Percentiles rank a stretch among this genome's conserved stretches.
These are phyloP conservation scores for Petrosia ficiformis DNA, from an alignment of 37 sponge, comb jelly and placozoan genomes.

Conservation along the genomic window DNA sequence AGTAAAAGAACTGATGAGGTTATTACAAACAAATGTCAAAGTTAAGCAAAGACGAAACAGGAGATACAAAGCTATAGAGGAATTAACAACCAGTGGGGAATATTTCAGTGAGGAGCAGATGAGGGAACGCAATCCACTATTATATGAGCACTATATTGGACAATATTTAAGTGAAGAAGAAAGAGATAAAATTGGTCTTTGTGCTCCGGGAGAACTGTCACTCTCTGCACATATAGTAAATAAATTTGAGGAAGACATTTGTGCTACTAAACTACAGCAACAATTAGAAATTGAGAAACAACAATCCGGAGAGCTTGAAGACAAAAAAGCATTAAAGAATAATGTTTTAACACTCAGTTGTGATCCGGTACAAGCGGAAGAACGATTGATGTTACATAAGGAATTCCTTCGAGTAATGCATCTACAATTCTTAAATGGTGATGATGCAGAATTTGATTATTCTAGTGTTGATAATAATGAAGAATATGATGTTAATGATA, in stretches of 20 bases:
- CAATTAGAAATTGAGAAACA: slow-evolving; percentile 47
- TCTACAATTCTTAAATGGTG: slow-evolving; percentile 64
- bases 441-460: slow-evolving; percentile 83
- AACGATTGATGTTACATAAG: slow-evolving; percentile 34
- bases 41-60: slow-evolving; percentile 45
- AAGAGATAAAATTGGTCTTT: slow-evolving; percentile 1
- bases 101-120: slow-evolving; percentile 80
- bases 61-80: slow-evolving; percentile 50
- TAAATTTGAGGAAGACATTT: slow-evolving; percentile 27
- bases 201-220: neutral
- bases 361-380: slow-evolving; percentile 46
- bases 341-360: slow-evolving; percentile 24
- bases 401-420: slow-evolving; percentile 78
- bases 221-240: slow-evolving; percentile 49
- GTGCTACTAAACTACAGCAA: neutral
- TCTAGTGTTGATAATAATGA: slow-evolving; percentile 51
- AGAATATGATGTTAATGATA: slow-evolving; percentile 49
- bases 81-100: slow-evolving; percentile 42
- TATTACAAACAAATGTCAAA: slow-evolving; percentile 1
- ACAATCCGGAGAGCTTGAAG: slow-evolving; percentile 30
- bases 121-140: slow-evolving; percentile 61
- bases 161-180: slow-evolving; percentile 82
- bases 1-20: slow-evolving; percentile 36
- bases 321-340: slow-evolving; percentile 9
- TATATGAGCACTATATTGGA: slow-evolving; percentile 79